Base-by-base conservation (phyloP, 2,113 vertebrate genomes). In the Pelusios castaneus region DNA sequence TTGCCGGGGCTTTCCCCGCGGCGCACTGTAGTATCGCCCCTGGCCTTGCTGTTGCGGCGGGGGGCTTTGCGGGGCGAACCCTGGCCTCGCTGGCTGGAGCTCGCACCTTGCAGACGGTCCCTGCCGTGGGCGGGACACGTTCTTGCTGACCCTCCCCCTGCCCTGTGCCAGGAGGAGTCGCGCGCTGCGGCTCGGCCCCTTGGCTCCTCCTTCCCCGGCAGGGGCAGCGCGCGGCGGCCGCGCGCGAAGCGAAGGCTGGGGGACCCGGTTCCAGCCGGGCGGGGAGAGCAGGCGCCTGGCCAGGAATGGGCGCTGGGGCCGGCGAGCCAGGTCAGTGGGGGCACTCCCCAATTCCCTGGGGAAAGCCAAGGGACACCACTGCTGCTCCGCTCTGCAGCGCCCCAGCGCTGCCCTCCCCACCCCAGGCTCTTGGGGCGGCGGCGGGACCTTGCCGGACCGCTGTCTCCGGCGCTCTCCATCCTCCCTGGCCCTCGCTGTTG, bases 261-360 rank as follows among this genome's bases (percentile, higher is more conserved):
- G 17, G 34, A 55, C 17, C 81, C 34, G 81, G 75, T 85, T 80
- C 75, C 85, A 80, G 80, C 85, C 45, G 80, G 63, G 51, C 49
- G 73, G 84, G 76, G 45, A 78, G 79, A 75, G 70, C 70, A 22
- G 70, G 21, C 22, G 70, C 56, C 54, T 54, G 88, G 75, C 70
- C 70, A 56, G 77, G 80, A n/a, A 63, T 43, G 89, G 75, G 49
- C 67, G 25, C 41, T n/a, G 88, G 52, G 84, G 85, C 51, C 78
- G 49, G 78, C 70, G 70, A 60, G 90, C 56, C 85, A 95, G 94
- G 92, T 95, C 82, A 93, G 94, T 80, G 43, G 55, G n/a, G n/a
- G 1, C 2, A 22, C 10, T 10, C 47, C 47, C 47, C 47, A 47
- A 47, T 47, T 47, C 47, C 47, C 47, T 6, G 47, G 47, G 47